Base-by-base conservation (phyloP, 2,113 vertebrate genomes). In the Cariama cristata region DNA sequence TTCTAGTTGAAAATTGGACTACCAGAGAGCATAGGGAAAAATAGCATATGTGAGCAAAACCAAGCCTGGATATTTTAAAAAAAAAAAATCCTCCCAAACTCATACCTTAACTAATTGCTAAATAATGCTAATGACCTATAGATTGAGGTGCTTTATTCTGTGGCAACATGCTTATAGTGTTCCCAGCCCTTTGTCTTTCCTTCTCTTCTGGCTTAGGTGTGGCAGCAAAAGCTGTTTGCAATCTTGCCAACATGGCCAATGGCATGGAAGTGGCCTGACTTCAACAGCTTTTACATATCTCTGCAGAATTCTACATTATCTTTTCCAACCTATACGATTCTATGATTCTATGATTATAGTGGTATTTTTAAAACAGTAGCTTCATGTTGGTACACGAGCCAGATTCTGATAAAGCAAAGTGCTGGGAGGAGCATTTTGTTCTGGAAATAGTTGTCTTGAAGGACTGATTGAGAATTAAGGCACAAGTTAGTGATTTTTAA, bases 171-270 rank as follows among this genome's bases (percentile, higher is more conserved):
- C 16, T 40, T 71, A 10, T 15, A 35, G 20, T 28, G 20, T 82
- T 91, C 15, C 42, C 8, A 81, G 2, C 8, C 15, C 22, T 67
- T n/a, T 58, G 16, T 47, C 19, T 68, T 91, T 12, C 5, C 17
- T 79, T 82, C 5, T 88, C 52, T 19, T 27, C 60, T 90, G 52
- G 8, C 14, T 79, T 47, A 67, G 13, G 7, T 79, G 15, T 55
- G 52, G 40, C 71, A 88, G 27, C 32, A 75, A 52, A 88, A 92
- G 30, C n/a, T 71, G 21, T 77, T 95, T 71, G 45, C 14, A n/a
- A 0, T 50, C 15, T 85, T 79, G 66, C 14, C 12, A 26, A 24
- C 3, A 0, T 50, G 17, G 23, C 7, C 33, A 8, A 4, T 38
- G 30, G 15, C 28, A 19, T 14, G 19, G 32, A 90, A 85, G 12